Evolutionary conservation across 2,113 vertebrate genomes (phyloP).

Genomic region (Entelurus aequoreus): DNA sequence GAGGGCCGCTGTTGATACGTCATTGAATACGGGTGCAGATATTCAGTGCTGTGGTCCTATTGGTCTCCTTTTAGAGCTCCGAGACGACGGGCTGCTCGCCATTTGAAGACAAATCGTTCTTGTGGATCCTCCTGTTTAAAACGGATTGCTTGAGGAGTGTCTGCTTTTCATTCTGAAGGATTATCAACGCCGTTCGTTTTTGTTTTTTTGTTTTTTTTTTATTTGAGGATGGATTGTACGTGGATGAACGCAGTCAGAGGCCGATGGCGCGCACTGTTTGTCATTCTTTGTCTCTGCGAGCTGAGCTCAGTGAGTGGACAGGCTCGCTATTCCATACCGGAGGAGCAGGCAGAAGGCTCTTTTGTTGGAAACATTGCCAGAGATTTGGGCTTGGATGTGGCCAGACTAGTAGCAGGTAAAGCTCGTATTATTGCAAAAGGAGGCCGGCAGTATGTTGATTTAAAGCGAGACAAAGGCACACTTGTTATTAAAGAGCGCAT

Average conservation of each 20-base stretch:
- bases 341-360: too few relatives aligned
- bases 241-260: not conserved
- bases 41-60: slow-evolving; percentile 18
- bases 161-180: not conserved
- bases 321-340: too few relatives aligned
- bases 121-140: not conserved
- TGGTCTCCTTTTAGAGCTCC: slow-evolving; percentile 8
- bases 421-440: too few relatives aligned
- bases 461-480: too few relatives aligned
- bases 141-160: not conserved
- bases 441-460: too few relatives aligned
- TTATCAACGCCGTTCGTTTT: not conserved
- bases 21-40: slow-evolving; percentile 8
- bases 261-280: too few relatives aligned
- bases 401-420: too few relatives aligned
- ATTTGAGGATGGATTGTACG: not conserved
- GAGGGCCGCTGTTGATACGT: slow-evolving; percentile 66
- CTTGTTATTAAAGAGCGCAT: too few relatives aligned
- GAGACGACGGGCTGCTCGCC: not conserved
- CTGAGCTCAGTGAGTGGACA: too few relatives aligned
- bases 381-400: too few relatives aligned
- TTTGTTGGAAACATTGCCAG: too few relatives aligned
- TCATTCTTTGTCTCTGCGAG: too few relatives aligned
- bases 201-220: not conserved
- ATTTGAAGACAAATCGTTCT: not conserved